These are phyloP conservation scores for Cyanocitta stelleri DNA, from an alignment of 2,113 vertebrate genomes.

Conservation along the genomic window DNA sequence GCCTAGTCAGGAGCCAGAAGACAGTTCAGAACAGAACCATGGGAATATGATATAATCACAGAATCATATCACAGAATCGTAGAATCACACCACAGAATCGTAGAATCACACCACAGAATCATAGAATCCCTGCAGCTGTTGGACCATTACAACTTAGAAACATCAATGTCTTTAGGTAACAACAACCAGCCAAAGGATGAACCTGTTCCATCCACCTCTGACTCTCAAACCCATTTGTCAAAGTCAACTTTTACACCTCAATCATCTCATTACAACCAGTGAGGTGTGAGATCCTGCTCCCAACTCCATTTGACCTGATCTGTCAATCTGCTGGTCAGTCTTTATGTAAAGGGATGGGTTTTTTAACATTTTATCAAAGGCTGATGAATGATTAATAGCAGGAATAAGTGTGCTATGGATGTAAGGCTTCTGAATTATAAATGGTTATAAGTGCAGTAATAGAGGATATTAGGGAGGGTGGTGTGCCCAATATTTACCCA, in stretches of 20 bases:
- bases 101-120: neutral
- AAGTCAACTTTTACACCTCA: neutral
- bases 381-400: slow-evolving; percentile 8
- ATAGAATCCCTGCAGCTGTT: neutral
- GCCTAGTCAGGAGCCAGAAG: neutral
- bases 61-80: neutral
- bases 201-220: neutral
- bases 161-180: neutral
- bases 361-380: neutral
- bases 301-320: neutral
- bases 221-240: neutral
- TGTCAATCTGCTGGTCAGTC: neutral
- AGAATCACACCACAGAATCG: neutral
- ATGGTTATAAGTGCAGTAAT: neutral
- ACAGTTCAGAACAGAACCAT: neutral
- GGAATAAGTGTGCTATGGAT: neutral
- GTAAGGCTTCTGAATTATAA: neutral
- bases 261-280: neutral
- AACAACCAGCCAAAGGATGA: neutral
- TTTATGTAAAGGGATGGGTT: neutral
- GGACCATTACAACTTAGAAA: neutral
- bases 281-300: neutral
- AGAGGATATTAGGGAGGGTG: neutral
- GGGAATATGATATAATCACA: neutral
- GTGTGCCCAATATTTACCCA: neutral